Evolutionary conservation across 2,888 invertebrate genomes (phyloP).

Genomic region (Mystacides longicornis): DNA sequence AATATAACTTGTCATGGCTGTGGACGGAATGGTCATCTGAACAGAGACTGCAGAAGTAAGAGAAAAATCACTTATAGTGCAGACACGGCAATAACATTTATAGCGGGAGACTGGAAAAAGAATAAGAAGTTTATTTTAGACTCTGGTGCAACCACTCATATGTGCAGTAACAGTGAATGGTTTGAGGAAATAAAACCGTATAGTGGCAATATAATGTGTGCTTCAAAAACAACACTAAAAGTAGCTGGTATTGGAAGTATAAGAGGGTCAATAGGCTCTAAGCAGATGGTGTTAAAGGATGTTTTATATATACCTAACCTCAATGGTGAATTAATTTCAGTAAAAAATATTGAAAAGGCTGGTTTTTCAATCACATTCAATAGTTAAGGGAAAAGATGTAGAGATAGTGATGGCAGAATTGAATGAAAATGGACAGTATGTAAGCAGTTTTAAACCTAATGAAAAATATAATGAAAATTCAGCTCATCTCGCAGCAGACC

Average conservation of each 20-base stretch:
- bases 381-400: not conserved
- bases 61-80: not conserved
- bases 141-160: not conserved
- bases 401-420: slow-evolving; percentile 2
- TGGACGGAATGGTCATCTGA: not conserved
- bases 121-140: not conserved
- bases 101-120: not conserved
- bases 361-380: not conserved
- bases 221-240: not conserved
- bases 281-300: not conserved
- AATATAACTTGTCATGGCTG: not conserved
- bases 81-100: not conserved
- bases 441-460: slow-evolving; percentile 1
- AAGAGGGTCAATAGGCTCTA: not conserved
- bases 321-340: not conserved
- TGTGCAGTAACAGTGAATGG: not conserved
- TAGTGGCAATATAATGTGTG: not conserved
- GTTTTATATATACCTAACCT: not conserved
- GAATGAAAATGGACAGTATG: not conserved
- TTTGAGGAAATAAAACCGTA: not conserved
- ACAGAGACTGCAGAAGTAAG: not conserved
- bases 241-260: not conserved
- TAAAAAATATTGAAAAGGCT: not conserved
- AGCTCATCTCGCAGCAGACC: not conserved
- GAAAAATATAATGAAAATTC: not conserved